A percentile compares a stretch with the other conserved stretches of the same genome.
Evolutionary conservation across 2,888 invertebrate genomes (phyloP).

Genomic region (Cheilosia grossa): DNA sequence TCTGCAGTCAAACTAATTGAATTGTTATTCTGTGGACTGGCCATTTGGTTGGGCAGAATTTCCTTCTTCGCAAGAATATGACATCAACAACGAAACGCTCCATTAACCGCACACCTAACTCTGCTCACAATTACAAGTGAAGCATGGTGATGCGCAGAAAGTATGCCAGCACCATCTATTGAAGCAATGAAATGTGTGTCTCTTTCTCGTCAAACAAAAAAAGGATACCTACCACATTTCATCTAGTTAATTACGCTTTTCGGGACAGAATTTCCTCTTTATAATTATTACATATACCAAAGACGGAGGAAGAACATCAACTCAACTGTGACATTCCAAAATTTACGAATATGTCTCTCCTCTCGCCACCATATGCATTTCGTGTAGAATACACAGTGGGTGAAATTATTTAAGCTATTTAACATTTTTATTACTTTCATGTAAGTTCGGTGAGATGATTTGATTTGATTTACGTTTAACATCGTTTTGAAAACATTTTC

Average conservation of each 20-base stretch:
- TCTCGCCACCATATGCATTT: background rate
- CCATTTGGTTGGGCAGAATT: slow-evolving; percentile 9
- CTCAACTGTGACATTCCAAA: slow-evolving; percentile 62
- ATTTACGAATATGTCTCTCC: slow-evolving; percentile 23
- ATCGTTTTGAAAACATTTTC: background rate
- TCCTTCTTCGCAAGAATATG: slow-evolving; percentile 7
- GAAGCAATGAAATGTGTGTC: slow-evolving; percentile 11
- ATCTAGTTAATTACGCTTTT: slow-evolving; percentile 68
- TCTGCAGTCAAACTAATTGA: slow-evolving; percentile 49
- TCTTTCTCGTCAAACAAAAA: slow-evolving; percentile 12
- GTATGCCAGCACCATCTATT: slow-evolving; percentile 37
- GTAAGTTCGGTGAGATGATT: slow-evolving; percentile 12
- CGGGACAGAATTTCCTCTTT: slow-evolving; percentile 26
- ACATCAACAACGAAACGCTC: slow-evolving; percentile 35
- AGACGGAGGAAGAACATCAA: slow-evolving; percentile 36
- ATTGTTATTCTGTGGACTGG: slow-evolving; percentile 38
- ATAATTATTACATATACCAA: slow-evolving; percentile 56
- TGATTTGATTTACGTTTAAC: slow-evolving; percentile 4
- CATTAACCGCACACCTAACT: slow-evolving; percentile 41
- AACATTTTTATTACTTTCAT: slow-evolving; percentile 41
- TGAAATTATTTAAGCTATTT: slow-evolving; percentile 48
- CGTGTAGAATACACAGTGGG: slow-evolving; percentile 21
- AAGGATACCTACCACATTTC: slow-evolving; percentile 35
- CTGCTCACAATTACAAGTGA: slow-evolving; percentile 24
- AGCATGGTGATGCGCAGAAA: slow-evolving; percentile 27